Percentiles rank a stretch among this genome's conserved stretches.
Conservation (phyloP, 2,888 invertebrate species). For the Anthrax anthrax region DNA sequence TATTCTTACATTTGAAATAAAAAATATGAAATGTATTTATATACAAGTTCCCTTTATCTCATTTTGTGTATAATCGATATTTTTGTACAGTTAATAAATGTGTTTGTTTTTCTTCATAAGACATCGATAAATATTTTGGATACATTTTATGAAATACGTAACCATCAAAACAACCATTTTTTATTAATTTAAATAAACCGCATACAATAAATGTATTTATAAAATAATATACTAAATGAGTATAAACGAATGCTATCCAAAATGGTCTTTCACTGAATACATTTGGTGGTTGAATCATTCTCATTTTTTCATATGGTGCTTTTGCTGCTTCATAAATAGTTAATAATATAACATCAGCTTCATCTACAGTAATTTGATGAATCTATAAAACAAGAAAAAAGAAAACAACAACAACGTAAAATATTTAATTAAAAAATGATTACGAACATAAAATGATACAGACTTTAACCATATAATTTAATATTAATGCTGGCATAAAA, state of each 20-base stretch:
- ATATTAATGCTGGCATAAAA: slow-evolving; percentile 5
- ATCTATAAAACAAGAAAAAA: slow-evolving; percentile 1
- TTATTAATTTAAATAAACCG: slow-evolving; percentile 5
- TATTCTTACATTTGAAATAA: too few species aligned
- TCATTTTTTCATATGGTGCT: slow-evolving; percentile 1
- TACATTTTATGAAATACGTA: slow-evolving; percentile 11
- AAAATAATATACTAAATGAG: slow-evolving; percentile 2
- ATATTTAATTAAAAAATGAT: too few species aligned
- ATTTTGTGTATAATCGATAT: slow-evolving; percentile 2
- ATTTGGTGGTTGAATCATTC: slow-evolving; percentile 3
- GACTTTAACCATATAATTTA: slow-evolving; percentile 8
- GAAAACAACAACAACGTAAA: too few species aligned
- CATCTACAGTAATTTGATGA: slow-evolving; percentile 8
- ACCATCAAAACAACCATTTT: slow-evolving; percentile 7
- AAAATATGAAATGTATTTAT: too few species aligned
- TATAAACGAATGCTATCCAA: slow-evolving; percentile 8
- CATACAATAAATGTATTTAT: slow-evolving; percentile 5
- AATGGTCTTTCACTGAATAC: slow-evolving; percentile 4
- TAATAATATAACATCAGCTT: slow-evolving; percentile 10
- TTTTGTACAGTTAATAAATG: neutral
- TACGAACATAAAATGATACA: neutral
- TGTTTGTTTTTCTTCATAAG: neutral
- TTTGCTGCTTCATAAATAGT: slow-evolving; percentile 4
- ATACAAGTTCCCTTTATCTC: too few species aligned
- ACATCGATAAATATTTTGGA: slow-evolving; percentile 1